Conservation (phyloP, 2,797 vertebrate species). For the Manis javanica region DNA sequence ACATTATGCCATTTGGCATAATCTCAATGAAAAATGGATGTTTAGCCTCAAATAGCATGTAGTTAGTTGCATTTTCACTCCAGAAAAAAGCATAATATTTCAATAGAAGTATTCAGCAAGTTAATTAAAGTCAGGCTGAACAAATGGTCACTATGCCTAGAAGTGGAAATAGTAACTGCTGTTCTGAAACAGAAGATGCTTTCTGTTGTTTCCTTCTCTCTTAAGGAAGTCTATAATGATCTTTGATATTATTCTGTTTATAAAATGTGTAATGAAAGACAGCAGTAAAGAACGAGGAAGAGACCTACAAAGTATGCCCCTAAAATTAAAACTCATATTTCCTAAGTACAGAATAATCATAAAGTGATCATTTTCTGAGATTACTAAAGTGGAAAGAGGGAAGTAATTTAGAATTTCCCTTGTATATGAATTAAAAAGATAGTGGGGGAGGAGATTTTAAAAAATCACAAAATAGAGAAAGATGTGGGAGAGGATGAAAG, state of each 20-base stretch:
- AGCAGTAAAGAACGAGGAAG: background rate
- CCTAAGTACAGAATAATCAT: background rate
- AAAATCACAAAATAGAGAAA: background rate
- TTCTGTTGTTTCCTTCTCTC: background rate
- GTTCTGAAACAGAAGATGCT: background rate
- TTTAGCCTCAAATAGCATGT: background rate
- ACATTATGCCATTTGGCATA: background rate
- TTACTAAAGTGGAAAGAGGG: background rate
- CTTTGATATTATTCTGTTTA: background rate
- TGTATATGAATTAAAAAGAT: background rate
- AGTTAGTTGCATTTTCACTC: background rate
- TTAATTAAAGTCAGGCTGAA: conserved; percentile 12
- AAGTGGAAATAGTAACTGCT: background rate
- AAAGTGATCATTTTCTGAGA: background rate
- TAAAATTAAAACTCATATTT: background rate
- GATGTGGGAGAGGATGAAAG: background rate
- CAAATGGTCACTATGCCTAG: background rate
- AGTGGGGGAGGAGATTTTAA: background rate
- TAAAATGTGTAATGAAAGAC: background rate
- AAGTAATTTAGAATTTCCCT: background rate
- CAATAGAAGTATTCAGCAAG: conserved; percentile 10
- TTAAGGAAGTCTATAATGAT: background rate
- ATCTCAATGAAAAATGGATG: background rate
- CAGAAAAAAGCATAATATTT: conserved; percentile 33
- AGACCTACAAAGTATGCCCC: background rate